These are phyloP conservation scores for Phlogophora meticulosa DNA, from an alignment of 2,888 invertebrate species.

Conservation along the genomic window DNA sequence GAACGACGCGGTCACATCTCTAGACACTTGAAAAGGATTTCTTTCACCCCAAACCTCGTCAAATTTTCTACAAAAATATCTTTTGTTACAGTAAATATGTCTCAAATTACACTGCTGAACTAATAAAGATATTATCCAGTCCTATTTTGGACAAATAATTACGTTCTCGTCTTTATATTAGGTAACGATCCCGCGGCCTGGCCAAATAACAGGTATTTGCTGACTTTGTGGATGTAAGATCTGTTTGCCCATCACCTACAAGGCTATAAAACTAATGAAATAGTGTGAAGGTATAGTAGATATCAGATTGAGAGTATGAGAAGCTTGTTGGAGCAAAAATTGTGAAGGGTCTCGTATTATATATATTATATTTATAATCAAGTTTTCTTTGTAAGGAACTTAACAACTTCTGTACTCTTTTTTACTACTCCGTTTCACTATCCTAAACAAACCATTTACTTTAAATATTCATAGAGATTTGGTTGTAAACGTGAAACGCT, in stretches of 20 bases:
- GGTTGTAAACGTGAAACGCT: slow-evolving; percentile 30
- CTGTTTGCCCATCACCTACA: slow-evolving; percentile 19
- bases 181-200: slow-evolving; percentile 19
- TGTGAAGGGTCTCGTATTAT: slow-evolving; percentile 43
- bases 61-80: slow-evolving; percentile 34
- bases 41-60: slow-evolving; percentile 43
- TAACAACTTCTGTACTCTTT: slow-evolving; percentile 28
- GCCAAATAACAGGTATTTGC: slow-evolving; percentile 34
- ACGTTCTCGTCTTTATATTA: slow-evolving; percentile 10
- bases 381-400: not conserved
- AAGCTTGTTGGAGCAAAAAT: slow-evolving; percentile 25
- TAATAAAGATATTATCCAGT: not conserved
- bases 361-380: slow-evolving; percentile 1
- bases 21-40: slow-evolving; percentile 59
- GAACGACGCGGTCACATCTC: slow-evolving; percentile 62
- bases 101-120: slow-evolving; percentile 2
- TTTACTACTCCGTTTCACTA: slow-evolving; percentile 23
- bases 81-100: slow-evolving; percentile 11
- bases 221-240: slow-evolving; percentile 21
- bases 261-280: slow-evolving; percentile 42
- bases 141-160: slow-evolving; percentile 3
- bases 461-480: slow-evolving; percentile 57
- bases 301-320: slow-evolving; percentile 6
- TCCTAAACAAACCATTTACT: slow-evolving; percentile 41
- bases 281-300: slow-evolving; percentile 4